A percentile compares a stretch with the other conserved stretches of the same genome.
These are phyloP conservation scores for Pseudotriccus pelzelni DNA, from an alignment of 2,797 vertebrate species.

Conservation along the genomic window DNA sequence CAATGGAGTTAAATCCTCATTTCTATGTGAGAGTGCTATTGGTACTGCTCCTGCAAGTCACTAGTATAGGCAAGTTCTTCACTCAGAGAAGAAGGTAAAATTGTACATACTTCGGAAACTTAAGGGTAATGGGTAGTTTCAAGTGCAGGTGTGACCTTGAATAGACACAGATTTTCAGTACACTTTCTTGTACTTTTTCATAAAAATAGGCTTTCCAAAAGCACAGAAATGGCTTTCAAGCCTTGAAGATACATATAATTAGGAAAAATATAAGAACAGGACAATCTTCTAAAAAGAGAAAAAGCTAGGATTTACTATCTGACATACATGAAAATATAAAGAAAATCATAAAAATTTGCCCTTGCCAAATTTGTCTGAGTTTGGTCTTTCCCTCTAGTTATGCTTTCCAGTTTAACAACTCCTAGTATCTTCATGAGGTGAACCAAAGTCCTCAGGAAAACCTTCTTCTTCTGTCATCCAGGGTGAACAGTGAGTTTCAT, in stretches of 20 bases:
- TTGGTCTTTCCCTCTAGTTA: neutral
- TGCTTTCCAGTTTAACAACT: neutral
- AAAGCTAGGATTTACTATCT: neutral
- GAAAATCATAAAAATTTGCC: neutral
- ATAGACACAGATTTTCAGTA: neutral
- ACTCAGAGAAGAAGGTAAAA: neutral
- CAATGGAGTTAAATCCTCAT: neutral
- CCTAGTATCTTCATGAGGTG: neutral
- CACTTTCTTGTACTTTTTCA: neutral
- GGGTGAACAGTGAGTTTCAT: neutral
- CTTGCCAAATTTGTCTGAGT: neutral
- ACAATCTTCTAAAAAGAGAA: neutral
- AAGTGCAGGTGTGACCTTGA: neutral
- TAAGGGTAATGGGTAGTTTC: neutral
- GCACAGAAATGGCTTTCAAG: neutral
- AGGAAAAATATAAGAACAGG: neutral
- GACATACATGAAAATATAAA: neutral
- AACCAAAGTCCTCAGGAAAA: neutral
- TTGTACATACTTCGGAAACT: neutral
- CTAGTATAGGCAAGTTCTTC: neutral
- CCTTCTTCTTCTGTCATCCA: fast-evolving
- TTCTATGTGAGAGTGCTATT: neutral
- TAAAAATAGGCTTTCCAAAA: neutral
- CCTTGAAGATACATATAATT: neutral
- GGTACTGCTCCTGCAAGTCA: neutral